Evolutionary conservation across 2,113 vertebrate species (phyloP).

Genomic region (Laterallus jamaicensis): DNA sequence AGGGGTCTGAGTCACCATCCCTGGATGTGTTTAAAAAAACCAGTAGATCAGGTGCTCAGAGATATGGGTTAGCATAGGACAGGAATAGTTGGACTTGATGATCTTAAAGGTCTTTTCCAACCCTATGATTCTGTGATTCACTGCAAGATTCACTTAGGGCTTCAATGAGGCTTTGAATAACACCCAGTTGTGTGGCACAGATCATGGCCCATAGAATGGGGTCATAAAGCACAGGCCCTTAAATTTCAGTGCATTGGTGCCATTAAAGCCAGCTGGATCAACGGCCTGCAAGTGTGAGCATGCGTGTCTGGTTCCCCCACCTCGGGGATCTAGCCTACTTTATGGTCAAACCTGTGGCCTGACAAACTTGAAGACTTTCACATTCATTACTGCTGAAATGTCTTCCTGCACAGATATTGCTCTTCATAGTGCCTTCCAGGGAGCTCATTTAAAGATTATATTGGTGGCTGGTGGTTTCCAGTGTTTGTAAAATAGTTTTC

Average conservation of each 20-base stretch:
- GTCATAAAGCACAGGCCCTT: not conserved
- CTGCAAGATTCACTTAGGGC: not conserved
- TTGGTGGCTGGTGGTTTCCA: not conserved
- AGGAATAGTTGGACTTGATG: too few species aligned
- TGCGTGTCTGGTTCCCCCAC: not conserved
- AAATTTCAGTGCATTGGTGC: not conserved
- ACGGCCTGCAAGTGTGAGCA: rapidly evolving
- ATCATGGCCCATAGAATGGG: too few species aligned
- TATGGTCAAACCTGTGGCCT: not conserved
- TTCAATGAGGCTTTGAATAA: not conserved
- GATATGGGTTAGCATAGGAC: too few species aligned
- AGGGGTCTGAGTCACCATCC: too few species aligned
- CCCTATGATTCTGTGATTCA: too few species aligned
- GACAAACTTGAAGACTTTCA: not conserved
- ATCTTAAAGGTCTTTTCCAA: too few species aligned
- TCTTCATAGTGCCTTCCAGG: not conserved
- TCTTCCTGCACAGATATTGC: not conserved
- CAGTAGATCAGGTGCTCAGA: too few species aligned
- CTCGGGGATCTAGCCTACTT: not conserved
- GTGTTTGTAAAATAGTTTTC: not conserved
- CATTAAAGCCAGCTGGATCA: not conserved
- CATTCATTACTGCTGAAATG: not conserved
- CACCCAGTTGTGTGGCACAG: too few species aligned
- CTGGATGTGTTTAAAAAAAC: too few species aligned
- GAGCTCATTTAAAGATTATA: not conserved